Base-by-base conservation (phyloP, 2,888 invertebrate genomes). In the Dasypogon diadema region DNA sequence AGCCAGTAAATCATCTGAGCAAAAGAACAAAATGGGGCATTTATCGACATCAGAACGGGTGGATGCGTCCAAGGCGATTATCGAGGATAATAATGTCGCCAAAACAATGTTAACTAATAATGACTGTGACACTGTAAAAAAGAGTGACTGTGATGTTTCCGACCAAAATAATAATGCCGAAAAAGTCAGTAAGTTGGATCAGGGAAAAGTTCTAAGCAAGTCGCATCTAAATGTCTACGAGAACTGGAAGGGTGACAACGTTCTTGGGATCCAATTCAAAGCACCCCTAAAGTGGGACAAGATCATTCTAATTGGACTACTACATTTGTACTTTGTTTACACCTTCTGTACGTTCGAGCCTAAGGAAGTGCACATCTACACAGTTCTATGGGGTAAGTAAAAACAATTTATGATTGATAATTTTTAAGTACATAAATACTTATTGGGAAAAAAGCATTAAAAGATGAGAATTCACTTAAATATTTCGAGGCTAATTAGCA, bases 201-300 rank as follows among this genome's bases (percentile, higher is more conserved):
- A 8, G 18, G 2, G 5, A 22, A 54, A 18, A 8, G 22, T 54
- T 21, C 18, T 22, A 1, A 54, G 54, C 0, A 70, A 70, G 16
- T 22, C 70, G 2, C 54, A 54, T 12, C 54, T 70, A 0, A 70
- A 70, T 16, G 70, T 70, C 2, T 70, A 70, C n/a, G 70, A 70
- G n/a, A 70, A 70, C 12, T 70, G 70, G 70, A 18, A 37, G 16
- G 70, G 70, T 34, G 70, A 70, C 54, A 30, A 54, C 22, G 76
- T 84, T 2, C 76, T 85, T 2, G 84, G 85, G 24, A 80, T 86
- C 76, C 87, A 89, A 2, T 90, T 91, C 76, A 81, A 88, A 51
- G 90, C 90, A 1, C 89, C 90, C 0, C 85, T 92, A n/a, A 89
- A 90, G 80, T 92, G 92, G 92, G 84, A 84, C 56, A 91, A 91